Conservation (phyloP, 2,888 invertebrate genomes). For the Rotaria macrura region DNA sequence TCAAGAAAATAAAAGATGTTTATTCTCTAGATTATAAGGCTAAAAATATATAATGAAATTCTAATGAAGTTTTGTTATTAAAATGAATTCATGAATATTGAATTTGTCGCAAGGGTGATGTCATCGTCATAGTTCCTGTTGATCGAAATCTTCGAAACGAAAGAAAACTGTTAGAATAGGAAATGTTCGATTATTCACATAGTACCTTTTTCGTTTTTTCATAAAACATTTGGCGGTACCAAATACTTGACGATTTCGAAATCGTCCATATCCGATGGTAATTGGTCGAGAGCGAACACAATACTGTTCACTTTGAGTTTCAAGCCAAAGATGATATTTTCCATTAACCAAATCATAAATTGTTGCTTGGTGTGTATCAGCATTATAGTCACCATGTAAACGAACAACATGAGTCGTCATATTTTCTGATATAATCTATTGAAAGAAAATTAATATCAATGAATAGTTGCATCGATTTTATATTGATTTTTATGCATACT, state of each 20-base stretch:
- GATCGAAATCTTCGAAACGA: not conserved
- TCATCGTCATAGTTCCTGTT: not conserved
- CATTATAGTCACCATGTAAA: not conserved
- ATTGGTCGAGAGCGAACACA: not conserved
- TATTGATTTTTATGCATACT: not conserved
- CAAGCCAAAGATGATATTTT: not conserved
- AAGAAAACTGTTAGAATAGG: no score
- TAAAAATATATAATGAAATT: no score
- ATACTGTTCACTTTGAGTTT: not conserved
- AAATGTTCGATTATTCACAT: no score
- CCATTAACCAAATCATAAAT: not conserved
- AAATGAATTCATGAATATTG: not conserved
- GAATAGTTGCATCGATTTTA: no score
- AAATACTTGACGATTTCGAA: not conserved
- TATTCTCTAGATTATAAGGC: no score
- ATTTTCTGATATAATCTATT: not conserved
- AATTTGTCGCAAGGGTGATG: not conserved
- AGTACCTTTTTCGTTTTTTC: slow-evolving; percentile 7
- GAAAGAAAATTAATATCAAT: not conserved
- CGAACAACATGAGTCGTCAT: not conserved
- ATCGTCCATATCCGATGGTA: not conserved
- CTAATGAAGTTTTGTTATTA: no score
- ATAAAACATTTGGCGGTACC: not conserved
- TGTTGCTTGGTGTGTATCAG: not conserved
- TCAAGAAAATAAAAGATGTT: no score